Conservation (phyloP, 2,797 vertebrate species). For the Microctenopoma lineatum region DNA sequence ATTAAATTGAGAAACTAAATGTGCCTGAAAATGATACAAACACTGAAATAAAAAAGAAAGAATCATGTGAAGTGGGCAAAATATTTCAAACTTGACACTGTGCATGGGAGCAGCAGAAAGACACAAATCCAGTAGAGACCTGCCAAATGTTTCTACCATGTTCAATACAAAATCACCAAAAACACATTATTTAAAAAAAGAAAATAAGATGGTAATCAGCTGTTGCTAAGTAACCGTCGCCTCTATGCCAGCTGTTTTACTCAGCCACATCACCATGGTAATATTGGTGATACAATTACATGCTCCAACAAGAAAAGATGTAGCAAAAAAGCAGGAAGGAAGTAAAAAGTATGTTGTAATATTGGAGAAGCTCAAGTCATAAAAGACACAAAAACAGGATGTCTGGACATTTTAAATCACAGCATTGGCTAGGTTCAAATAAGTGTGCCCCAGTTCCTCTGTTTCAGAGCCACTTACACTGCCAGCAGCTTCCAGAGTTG, state of each 20-base stretch:
- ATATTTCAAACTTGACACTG: background rate
- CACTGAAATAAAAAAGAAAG: background rate
- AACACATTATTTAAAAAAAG: background rate
- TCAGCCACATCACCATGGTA: slow-evolving; percentile 57
- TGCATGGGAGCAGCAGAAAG: background rate
- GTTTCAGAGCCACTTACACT: slow-evolving; percentile 39
- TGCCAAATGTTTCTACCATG: background rate
- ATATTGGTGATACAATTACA: slow-evolving; percentile 28
- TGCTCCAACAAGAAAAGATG: slow-evolving; percentile 10
- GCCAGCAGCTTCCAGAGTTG: slow-evolving; percentile 49
- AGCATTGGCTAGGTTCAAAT: no score
- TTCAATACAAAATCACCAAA: slow-evolving; percentile 6
- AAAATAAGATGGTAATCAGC: slow-evolving; percentile 44
- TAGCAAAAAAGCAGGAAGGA: background rate
- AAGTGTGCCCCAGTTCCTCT: background rate
- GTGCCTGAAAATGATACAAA: background rate
- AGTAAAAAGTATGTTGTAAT: background rate
- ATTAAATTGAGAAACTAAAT: background rate
- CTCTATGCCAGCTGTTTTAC: slow-evolving; percentile 49
- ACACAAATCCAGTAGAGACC: background rate
- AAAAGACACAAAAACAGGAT: background rate
- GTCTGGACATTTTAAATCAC: background rate
- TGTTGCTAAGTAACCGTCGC: slow-evolving; percentile 70
- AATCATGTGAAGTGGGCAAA: background rate
- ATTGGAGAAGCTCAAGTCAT: background rate